These are phyloP conservation scores for Calidris pugnax DNA, from an alignment of 2,113 vertebrate species.

Conservation along the genomic window DNA sequence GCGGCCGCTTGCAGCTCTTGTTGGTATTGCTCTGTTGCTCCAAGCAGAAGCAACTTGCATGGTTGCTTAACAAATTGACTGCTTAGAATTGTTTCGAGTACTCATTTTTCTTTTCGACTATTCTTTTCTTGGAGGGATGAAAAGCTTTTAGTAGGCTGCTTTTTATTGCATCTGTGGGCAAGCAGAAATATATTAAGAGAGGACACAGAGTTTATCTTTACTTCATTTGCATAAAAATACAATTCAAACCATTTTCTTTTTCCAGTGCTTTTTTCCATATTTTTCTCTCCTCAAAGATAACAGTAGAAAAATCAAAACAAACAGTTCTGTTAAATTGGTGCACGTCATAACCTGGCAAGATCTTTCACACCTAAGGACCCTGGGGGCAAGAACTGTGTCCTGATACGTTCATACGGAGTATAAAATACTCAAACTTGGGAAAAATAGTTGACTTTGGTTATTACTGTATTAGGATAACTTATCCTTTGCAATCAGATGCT, in stretches of 20 bases:
- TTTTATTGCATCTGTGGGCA: neutral
- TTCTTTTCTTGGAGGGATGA: slow-evolving; percentile 5
- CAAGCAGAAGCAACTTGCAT: neutral
- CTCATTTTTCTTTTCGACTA: slow-evolving; percentile 53
- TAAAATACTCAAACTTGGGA: neutral
- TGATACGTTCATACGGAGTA: neutral
- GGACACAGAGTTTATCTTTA: slow-evolving; percentile 30
- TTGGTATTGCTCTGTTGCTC: neutral
- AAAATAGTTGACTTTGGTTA: neutral
- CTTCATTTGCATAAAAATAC: slow-evolving; percentile 64
- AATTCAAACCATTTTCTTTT: slow-evolving; percentile 22
- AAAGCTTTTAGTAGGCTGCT: slow-evolving; percentile 18
- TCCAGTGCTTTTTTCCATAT: neutral
- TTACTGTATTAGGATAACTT: neutral
- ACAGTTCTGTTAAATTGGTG: neutral
- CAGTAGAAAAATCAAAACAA: neutral
- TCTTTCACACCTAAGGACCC: neutral
- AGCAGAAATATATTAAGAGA: neutral
- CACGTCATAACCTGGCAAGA: neutral
- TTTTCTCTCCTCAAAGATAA: slow-evolving; percentile 18
- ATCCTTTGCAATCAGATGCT: neutral
- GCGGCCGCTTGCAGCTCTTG: neutral
- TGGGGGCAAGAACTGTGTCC: neutral
- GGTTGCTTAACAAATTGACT: slow-evolving; percentile 53
- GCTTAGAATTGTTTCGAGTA: slow-evolving; percentile 23